Base-by-base conservation (phyloP, 2,797 vertebrate genomes). In the Fistularia commersonii region DNA sequence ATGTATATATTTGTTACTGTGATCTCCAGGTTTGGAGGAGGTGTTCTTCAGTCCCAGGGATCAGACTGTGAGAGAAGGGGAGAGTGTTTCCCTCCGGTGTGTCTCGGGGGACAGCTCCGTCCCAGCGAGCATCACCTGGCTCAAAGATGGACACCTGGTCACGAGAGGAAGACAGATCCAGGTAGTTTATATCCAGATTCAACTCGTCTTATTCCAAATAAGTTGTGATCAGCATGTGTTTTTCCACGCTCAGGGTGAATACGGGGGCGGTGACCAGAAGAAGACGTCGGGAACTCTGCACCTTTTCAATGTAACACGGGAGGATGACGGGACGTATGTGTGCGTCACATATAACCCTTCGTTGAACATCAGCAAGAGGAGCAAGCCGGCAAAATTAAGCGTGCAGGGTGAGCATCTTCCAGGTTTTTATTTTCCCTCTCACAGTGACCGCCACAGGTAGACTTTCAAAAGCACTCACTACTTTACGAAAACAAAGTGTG, bases 21-120 rank as follows among this genome's bases (percentile, higher is more conserved):
- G 23, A 23, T 4, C 11, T 51, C 31, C 63, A 92, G 91, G 81
- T 80, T 68, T 91, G 82, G 87, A 87, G 36, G 77, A 81, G 35
- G 81, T 92, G 52, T 91, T 90, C 79, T 90, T 89, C 58, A 87
- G 85, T 63, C 90, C 89, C 8, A 66, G 67, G 48, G 78, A 89
- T 45, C 84, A 88, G 79, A 86, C 65, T n/a, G 77, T 74, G 46
- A 64, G 34, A 45, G 81, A 83, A 51, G 88, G 89, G 55, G 75
- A 79, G 4, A 72, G 54, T 0, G 86, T 87, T 57, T 91, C 85
- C 64, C 69, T 92, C 44, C 87, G 82, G 76, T 92, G 91, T 77
- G 87, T 92, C 35, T 92, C 91, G 0, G 91, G 91, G 14, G 88
- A 91, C 40, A 91, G 90, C 64, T 84, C 59, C 0, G 84, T 88